Conservation (phyloP, 1,140 invertebrate species). For the Uloborus diversus region DNA sequence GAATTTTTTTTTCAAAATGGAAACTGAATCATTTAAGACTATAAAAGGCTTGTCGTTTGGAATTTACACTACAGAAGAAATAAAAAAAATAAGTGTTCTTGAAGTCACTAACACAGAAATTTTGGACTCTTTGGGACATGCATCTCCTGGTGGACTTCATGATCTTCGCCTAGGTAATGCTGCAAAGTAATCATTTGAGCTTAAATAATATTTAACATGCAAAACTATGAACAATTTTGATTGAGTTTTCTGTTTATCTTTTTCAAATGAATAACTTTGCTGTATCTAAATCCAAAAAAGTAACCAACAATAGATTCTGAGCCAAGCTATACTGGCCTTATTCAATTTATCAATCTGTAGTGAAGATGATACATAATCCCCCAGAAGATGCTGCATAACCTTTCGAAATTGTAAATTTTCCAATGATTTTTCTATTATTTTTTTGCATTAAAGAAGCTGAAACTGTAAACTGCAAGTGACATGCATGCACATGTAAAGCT, state of each 20-base stretch:
- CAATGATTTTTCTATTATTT: too few relatives aligned
- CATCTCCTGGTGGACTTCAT: conserved; percentile 84
- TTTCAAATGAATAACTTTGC: not conserved
- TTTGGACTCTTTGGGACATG: conserved; percentile 87
- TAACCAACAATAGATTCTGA: not conserved
- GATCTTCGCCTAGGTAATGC: conserved; percentile 78
- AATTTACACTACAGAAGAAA: conserved; percentile 73
- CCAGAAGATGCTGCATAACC: too few relatives aligned
- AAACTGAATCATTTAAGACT: not conserved
- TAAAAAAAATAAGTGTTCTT: conserved; percentile 85
- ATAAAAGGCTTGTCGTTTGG: conserved; percentile 45
- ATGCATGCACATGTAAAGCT: too few relatives aligned
- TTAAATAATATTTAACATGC: not conserved
- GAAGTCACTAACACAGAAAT: conserved; percentile 83
- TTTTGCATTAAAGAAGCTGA: too few relatives aligned
- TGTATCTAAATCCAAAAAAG: not conserved
- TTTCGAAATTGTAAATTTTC: too few relatives aligned
- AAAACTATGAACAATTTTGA: not conserved
- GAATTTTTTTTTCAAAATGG: too few relatives aligned
- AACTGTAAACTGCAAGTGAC: too few relatives aligned
- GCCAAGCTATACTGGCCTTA: too few relatives aligned
- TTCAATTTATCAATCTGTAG: too few relatives aligned
- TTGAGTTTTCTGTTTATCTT: not conserved
- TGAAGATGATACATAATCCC: too few relatives aligned
- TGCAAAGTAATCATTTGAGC: not conserved